Evolutionary conservation across 2,113 vertebrate genomes (phyloP).

Genomic region (Furnarius figulus): DNA sequence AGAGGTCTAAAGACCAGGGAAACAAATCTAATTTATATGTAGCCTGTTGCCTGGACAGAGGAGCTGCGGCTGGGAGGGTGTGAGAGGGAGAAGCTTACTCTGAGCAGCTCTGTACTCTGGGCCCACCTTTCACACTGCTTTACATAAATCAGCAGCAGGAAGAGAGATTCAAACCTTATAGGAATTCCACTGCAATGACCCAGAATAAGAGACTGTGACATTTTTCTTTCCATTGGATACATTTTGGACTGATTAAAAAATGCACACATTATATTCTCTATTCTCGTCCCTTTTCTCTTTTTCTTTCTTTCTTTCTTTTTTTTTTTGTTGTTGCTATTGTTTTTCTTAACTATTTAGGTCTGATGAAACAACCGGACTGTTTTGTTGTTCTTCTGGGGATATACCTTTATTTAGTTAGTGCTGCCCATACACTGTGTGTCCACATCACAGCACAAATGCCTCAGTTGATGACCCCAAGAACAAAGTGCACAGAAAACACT

Average conservation of each 20-base stretch:
- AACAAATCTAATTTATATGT: conserved; percentile 42
- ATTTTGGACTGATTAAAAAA: conserved; percentile 36
- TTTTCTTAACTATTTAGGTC: background rate
- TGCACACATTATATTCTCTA: background rate
- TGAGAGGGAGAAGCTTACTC: conserved; percentile 3
- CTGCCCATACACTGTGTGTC: background rate
- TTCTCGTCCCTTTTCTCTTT: background rate
- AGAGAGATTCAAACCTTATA: background rate
- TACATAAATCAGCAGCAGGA: conserved; percentile 47
- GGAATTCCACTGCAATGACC: conserved; percentile 64
- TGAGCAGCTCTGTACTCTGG: background rate
- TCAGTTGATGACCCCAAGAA: background rate
- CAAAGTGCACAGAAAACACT: background rate
- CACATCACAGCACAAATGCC: background rate
- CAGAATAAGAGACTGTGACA: conserved; percentile 63
- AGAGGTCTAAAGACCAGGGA: conserved; percentile 19
- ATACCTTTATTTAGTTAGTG: background rate
- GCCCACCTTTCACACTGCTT: conserved; percentile 42
- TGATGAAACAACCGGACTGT: background rate
- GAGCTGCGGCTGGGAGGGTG: background rate
- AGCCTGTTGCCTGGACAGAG: background rate
- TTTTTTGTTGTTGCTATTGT: no score
- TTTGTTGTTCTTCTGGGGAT: background rate
- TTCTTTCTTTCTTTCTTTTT: background rate
- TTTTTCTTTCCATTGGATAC: conserved; percentile 56